Evolutionary conservation across 2,888 invertebrate species (phyloP).

Genomic region (Melolontha melolontha): DNA sequence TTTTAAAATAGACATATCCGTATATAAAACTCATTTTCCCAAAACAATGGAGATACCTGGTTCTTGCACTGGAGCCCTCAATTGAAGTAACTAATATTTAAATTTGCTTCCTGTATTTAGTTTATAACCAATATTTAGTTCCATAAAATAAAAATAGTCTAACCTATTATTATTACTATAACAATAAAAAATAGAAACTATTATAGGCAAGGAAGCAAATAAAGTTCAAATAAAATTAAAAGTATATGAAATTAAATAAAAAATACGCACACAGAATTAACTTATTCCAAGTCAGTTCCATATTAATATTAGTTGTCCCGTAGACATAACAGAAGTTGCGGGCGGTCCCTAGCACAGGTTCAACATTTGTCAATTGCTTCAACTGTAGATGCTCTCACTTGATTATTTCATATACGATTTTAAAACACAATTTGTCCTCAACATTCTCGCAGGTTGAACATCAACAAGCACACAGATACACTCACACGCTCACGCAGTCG

Average conservation of each 20-base stretch:
- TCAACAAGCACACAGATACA: neutral
- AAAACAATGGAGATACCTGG: no score
- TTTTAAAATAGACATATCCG: no score
- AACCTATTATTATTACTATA: no score
- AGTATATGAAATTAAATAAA: neutral
- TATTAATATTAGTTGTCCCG: slow-evolving; percentile 30
- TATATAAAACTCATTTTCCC: no score
- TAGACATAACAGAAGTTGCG: slow-evolving; percentile 42
- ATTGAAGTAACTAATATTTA: no score
- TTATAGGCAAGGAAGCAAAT: no score
- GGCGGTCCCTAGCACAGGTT: slow-evolving; percentile 51
- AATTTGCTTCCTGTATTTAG: no score
- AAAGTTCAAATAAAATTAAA: neutral
- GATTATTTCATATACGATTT: slow-evolving; percentile 44
- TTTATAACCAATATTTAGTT: no score
- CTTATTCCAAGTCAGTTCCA: slow-evolving; percentile 6
- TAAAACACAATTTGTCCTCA: slow-evolving; percentile 42
- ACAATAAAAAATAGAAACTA: no score
- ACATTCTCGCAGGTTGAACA: slow-evolving; percentile 2
- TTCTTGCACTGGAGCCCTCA: no score
- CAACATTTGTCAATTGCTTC: slow-evolving; percentile 53
- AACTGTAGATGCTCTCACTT: slow-evolving; percentile 39
- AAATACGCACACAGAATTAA: neutral
- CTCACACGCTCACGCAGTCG: no score
- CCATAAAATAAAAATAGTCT: no score